Evolutionary conservation across 2,888 invertebrate genomes (phyloP).

Genomic region (Hecatera dysodea): DNA sequence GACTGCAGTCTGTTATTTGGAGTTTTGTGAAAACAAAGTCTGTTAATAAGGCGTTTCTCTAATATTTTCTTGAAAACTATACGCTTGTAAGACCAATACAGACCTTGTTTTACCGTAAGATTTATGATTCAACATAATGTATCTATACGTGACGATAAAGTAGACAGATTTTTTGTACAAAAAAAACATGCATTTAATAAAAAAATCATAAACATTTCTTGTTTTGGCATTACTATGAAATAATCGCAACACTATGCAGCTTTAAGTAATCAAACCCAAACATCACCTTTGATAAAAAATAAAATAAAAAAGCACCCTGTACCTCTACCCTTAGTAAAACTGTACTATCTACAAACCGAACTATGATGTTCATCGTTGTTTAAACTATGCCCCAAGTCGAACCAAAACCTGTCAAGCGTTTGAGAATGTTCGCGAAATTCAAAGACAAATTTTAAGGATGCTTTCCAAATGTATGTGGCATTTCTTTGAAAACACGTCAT

Average conservation of each 20-base stretch:
- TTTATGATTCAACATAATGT: too few species aligned
- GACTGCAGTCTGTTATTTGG: background rate
- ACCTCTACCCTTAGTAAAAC: slow-evolving; percentile 12
- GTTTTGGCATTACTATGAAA: too few species aligned
- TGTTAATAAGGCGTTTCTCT: background rate
- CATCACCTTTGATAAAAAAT: background rate
- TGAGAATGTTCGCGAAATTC: slow-evolving; percentile 45
- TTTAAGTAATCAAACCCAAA: background rate
- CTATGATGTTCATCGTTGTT: slow-evolving; percentile 34
- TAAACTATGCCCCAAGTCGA: slow-evolving; percentile 31
- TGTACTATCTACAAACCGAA: slow-evolving; percentile 23
- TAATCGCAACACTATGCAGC: background rate
- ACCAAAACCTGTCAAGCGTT: slow-evolving; percentile 37
- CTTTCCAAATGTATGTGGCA: slow-evolving; percentile 39
- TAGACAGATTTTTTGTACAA: too few species aligned
- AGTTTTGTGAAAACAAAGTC: too few species aligned
- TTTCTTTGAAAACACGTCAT: slow-evolving; percentile 61
- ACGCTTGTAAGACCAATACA: too few species aligned
- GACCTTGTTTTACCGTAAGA: too few species aligned
- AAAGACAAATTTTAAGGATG: slow-evolving; percentile 64
- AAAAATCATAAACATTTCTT: background rate
- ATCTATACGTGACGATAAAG: too few species aligned
- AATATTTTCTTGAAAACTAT: background rate
- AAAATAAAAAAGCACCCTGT: too few species aligned
- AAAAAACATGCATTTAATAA: too few species aligned